Percentiles rank a stretch among this genome's conserved stretches.
Evolutionary conservation across 2,797 vertebrate genomes (phyloP).

Genomic region (Margarornis squamiger): DNA sequence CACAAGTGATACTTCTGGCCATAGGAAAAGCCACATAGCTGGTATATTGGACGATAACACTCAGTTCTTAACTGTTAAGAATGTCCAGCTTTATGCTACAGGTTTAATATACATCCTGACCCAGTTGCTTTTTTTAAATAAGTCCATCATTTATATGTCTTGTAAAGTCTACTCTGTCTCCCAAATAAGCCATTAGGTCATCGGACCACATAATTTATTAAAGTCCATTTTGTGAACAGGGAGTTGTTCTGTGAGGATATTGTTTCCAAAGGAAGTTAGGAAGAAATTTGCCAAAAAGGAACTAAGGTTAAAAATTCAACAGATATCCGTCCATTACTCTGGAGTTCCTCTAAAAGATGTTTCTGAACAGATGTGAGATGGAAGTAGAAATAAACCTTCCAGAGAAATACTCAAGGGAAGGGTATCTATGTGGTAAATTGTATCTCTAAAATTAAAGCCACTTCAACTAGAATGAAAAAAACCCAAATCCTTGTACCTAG

Average conservation of each 20-base stretch:
- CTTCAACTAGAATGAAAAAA: not conserved
- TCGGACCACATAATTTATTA: conserved; percentile 22
- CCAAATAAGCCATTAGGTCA: conserved; percentile 24
- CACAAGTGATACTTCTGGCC: not conserved
- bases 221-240: conserved; percentile 20
- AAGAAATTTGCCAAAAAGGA: conserved; percentile 46
- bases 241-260: conserved; percentile 24
- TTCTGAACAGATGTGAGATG: not conserved
- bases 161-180: not conserved
- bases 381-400: not conserved
- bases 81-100: not conserved
- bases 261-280: conserved; percentile 50
- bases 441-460: not conserved
- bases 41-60: not conserved
- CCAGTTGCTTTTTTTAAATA: not conserved
- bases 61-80: not conserved
- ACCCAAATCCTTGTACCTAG: accelerated
- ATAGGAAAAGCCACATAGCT: not conserved
- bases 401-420: not conserved
- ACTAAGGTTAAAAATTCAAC: conserved; percentile 48
- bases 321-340: not conserved
- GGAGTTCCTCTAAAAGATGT: not conserved
- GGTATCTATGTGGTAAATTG: not conserved
- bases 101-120: not conserved
- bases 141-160: not conserved